phyloP scores from a whole-genome alignment of 2,888 invertebrate genomes.

The Leptinotarsa haldemani region DNA sequence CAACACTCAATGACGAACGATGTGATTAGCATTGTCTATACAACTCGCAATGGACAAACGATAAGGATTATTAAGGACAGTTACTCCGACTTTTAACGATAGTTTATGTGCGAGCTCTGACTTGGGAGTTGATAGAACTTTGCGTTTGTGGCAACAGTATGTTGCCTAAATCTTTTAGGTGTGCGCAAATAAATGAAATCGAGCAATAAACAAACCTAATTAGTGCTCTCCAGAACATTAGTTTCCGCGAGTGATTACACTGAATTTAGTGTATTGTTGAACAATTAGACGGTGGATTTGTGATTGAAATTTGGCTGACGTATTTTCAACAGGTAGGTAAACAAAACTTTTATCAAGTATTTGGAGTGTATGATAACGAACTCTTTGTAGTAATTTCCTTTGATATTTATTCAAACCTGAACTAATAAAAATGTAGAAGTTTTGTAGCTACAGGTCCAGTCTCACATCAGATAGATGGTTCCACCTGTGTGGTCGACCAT shows the following conservation, averaged over 20 bases:
- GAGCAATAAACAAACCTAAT: conserved; percentile 17
- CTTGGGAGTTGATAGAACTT: conserved; percentile 13
- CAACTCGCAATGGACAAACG: no score
- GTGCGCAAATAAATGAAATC: conserved; percentile 16
- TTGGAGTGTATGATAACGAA: background rate
- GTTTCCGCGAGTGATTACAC: background rate
- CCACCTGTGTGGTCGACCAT: background rate
- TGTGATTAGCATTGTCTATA: conserved; percentile 6
- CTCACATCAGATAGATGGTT: background rate
- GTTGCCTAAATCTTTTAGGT: conserved; percentile 8
- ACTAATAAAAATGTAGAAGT: background rate
- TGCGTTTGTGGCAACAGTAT: conserved; percentile 24
- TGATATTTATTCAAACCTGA: background rate
- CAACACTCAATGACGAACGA: background rate
- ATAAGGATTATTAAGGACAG: background rate
- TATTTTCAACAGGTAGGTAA: conserved; percentile 13
- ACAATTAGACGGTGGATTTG: background rate
- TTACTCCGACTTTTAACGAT: background rate
- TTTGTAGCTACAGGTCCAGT: background rate
- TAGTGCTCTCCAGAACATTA: background rate
- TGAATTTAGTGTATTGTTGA: background rate
- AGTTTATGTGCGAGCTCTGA: background rate
- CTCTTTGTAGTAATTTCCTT: background rate
- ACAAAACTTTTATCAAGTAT: background rate
- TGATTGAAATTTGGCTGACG: conserved; percentile 14